A percentile compares a stretch with the other conserved stretches of the same genome.
phyloP scores from a whole-genome alignment of 2,888 invertebrate genomes.

The Pristionchus exspectatus region DNA sequence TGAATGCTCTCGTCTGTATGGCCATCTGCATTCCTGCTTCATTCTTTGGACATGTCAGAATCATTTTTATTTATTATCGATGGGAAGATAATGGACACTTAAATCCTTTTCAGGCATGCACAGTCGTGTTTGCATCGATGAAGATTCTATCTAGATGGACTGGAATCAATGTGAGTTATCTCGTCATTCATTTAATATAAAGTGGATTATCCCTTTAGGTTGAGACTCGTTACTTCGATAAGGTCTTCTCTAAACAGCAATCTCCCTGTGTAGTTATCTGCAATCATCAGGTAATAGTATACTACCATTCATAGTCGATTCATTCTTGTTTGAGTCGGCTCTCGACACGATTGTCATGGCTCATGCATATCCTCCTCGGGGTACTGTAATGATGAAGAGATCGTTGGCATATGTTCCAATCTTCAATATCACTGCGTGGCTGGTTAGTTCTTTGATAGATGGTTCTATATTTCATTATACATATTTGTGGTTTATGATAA shows the following conservation, averaged over 20 bases:
- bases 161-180: slow-evolving; percentile 60
- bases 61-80: not conserved
- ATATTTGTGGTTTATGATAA: not conserved
- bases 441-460: slow-evolving; percentile 64
- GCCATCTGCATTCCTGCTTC: slow-evolving; percentile 65
- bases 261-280: slow-evolving; percentile 65
- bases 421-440: slow-evolving; percentile 67
- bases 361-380: slow-evolving; percentile 66
- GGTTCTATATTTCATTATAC: no score
- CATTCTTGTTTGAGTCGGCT: slow-evolving; percentile 67
- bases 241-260: slow-evolving; percentile 22
- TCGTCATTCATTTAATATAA: not conserved
- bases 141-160: slow-evolving; percentile 60
- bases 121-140: not conserved
- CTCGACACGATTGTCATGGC: slow-evolving; percentile 70
- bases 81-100: not conserved
- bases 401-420: slow-evolving; percentile 67
- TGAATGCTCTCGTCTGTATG: slow-evolving; percentile 64
- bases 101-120: slow-evolving; percentile 10
- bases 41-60: slow-evolving; percentile 60
- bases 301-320: not conserved
- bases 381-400: slow-evolving; percentile 71
- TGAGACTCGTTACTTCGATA: slow-evolving; percentile 26
- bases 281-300: slow-evolving; percentile 65
- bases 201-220: not conserved